Base-by-base conservation (phyloP, 1,140 invertebrate species). In the Polyergus mexicanus region DNA sequence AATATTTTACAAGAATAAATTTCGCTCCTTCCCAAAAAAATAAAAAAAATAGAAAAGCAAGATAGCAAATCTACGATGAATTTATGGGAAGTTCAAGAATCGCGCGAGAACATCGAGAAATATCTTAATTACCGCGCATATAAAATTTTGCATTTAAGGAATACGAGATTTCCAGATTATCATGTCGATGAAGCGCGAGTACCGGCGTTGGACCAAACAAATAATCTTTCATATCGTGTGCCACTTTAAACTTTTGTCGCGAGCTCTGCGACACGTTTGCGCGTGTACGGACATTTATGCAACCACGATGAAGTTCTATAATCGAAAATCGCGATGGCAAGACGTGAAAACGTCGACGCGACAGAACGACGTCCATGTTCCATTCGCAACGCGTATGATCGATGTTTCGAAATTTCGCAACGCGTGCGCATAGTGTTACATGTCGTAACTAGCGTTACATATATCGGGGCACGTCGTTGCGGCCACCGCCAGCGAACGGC, bases 331-430 rank as follows among this genome's bases (percentile, higher is more conserved):
- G 32, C n/a, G 10, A 58, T 44, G 35, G 8, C 6, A n/a, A 13
- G 0, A 19, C 41, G 16, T 44, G 54, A 72, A 22, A 44, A 22
- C 28, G 25, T 74, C 38, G 13, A 35, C 0, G 11, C 11, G 28
- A 22, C 16, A 13, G 11, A 47, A 44, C 10, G 38, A 54, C 28
- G 7, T 38, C 32, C 65, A 80, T 10, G 32, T 47, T 83, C 41
- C 19, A n/a, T 35, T 83, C 8, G 19, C 25, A 54, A 60, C 35
- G 66, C 51, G 19, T 58, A 58, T 56, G n/a, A 83, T 74, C 78
- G 54, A 47, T 54, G 54, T 83, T 83, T 83, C 16, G 54, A 72
- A 83, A 83, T 72, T 74, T 83, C 38, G 56, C 51, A 72, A 81
- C 38, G 66, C 78, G 13, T 38, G 28, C 78, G 68, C 68, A 54